A percentile compares a stretch with the other conserved stretches of the same genome.
Evolutionary conservation across 2,113 vertebrate species (phyloP).

Genomic region (Cromileptes altivelis): DNA sequence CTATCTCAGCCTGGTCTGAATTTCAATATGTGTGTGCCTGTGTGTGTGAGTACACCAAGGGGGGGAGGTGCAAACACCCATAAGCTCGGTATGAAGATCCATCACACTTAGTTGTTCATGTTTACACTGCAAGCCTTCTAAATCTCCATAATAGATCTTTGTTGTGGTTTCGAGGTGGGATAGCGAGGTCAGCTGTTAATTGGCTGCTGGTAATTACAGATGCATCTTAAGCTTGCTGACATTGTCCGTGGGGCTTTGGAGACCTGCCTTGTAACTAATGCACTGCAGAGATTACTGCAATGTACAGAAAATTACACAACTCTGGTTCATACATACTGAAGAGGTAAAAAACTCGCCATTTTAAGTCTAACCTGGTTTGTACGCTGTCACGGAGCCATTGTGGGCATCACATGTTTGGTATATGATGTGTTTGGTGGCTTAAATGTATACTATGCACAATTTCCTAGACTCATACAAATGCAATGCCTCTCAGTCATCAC

Average conservation of each 20-base stretch:
- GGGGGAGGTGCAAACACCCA: slow-evolving; percentile 46
- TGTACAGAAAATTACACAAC: slow-evolving; percentile 55
- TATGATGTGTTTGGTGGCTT: neutral
- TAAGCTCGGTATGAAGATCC: slow-evolving; percentile 51
- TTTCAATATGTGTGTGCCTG: slow-evolving; percentile 43
- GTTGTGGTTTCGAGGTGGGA: slow-evolving; percentile 74
- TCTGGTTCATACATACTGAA: slow-evolving; percentile 27
- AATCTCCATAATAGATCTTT: slow-evolving; percentile 84
- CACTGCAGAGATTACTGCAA: slow-evolving; percentile 56
- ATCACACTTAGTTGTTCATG: slow-evolving; percentile 74
- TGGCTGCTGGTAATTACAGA: slow-evolving; percentile 81
- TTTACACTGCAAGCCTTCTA: slow-evolving; percentile 71
- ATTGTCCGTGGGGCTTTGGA: slow-evolving; percentile 68
- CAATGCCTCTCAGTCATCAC: too few species aligned
- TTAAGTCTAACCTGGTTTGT: slow-evolving; percentile 31
- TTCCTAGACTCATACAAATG: too few species aligned
- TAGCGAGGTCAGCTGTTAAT: slow-evolving; percentile 80
- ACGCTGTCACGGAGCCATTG: slow-evolving; percentile 12
- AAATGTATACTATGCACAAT: neutral
- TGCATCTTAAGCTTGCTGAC: slow-evolving; percentile 75
- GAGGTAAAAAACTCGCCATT: slow-evolving; percentile 28
- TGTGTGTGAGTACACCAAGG: slow-evolving; percentile 9
- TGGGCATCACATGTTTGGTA: neutral
- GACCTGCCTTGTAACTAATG: slow-evolving; percentile 59
- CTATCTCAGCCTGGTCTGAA: slow-evolving; percentile 37